These are phyloP conservation scores for Leucozona laternaria DNA, from an alignment of 2,888 invertebrate species.

Conservation along the genomic window DNA sequence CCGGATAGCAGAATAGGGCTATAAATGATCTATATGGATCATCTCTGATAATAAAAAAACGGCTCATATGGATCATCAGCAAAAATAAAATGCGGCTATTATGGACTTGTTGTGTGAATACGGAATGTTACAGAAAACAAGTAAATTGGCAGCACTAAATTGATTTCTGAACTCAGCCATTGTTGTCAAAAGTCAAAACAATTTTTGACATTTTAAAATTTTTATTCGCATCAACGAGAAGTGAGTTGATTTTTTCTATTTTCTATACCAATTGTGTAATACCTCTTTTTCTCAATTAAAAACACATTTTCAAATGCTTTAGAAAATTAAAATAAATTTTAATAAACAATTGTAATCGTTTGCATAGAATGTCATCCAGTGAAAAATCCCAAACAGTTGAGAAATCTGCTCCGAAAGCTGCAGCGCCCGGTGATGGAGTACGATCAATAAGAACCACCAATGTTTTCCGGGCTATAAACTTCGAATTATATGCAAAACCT, in stretches of 20 bases:
- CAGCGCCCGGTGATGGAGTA: constrained; percentile 90
- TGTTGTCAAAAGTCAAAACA: not conserved
- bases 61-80: too few relatives aligned
- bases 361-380: constrained; percentile 37
- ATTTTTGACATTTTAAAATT: constrained; percentile 3
- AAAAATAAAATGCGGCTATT: too few relatives aligned
- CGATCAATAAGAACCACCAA: constrained; percentile 89
- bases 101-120: too few relatives aligned
- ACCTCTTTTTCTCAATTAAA: not conserved
- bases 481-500: constrained; percentile 94
- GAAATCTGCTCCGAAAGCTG: constrained; percentile 38
- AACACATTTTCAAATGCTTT: not conserved
- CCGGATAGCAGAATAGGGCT: too few relatives aligned
- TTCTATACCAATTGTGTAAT: constrained; percentile 25
- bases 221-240: not conserved
- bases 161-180: not conserved
- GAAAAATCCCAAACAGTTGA: constrained; percentile 5
- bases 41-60: too few relatives aligned
- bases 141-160: not conserved
- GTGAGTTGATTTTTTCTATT: not conserved
- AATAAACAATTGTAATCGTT: not conserved
- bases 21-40: too few relatives aligned
- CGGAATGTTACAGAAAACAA: not conserved
- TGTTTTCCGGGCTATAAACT: constrained; percentile 93
- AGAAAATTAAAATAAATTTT: not conserved